Base-by-base conservation (phyloP, 1,140 invertebrate species). In the Trichonephila clavipes region DNA sequence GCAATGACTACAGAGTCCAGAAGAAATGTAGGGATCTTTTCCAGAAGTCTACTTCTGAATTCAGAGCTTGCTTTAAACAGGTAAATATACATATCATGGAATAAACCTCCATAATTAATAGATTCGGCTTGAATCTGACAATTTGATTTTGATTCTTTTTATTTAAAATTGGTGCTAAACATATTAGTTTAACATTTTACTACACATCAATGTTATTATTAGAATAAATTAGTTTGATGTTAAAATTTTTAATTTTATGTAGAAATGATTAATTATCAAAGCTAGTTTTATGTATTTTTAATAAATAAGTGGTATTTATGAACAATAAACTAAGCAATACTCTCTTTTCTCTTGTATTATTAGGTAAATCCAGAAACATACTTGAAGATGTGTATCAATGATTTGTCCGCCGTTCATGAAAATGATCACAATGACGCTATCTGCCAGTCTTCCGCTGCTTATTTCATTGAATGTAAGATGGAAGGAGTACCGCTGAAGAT, bases 361-460 rank as follows among this genome's bases (percentile, higher is more conserved):
- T 64, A 95, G 92, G 91, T 96, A 62, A 95, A 96, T 86, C 95
- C 96, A 59, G 85, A 90, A 12, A 94, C 95, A 12, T 96, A 95
- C 95, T 94, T 95, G 10, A 90, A 95, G 19, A 96, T 96, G 95
- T 96, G 96, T 94, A 77, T 95, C 82, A 95, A 95, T 64, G 96
- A 96, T 87, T 94, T 95, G 64, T 89, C 95, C 19, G 81, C 69
- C 19, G 88, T 92, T 18, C 69, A 72, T 12, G 82, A 90, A 28
- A 66, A 92, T 12, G 34, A 86, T 8, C 62, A 59, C 18, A 61
- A 92, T 16, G 61, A 83, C 4, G 92, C 82, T 16, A 94, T 95
- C 64, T 99, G 98, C 95, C 97, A 97, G 7, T 96, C 97, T 1
- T 98, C 97, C 0, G 96, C 97, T 94, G 97, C 97, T 2, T 99